These are phyloP conservation scores for Orthosia gracilis DNA, from an alignment of 2,888 invertebrate species.

Conservation along the genomic window DNA sequence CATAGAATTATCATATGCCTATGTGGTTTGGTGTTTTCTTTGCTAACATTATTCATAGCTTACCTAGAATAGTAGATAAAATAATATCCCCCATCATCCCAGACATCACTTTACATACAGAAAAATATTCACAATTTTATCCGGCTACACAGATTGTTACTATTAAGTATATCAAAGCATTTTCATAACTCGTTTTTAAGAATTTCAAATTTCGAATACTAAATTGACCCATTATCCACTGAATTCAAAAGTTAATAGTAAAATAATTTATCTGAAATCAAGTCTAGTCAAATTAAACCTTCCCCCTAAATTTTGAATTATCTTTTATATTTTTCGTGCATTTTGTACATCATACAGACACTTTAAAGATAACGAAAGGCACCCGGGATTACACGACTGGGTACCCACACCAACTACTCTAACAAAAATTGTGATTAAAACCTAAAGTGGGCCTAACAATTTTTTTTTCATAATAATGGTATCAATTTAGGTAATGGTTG, in stretches of 20 bases:
- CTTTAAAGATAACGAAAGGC: conserved; percentile 89
- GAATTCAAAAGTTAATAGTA: conserved; percentile 87
- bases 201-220: conserved; percentile 86
- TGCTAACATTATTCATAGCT: conserved; percentile 14
- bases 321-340: conserved; percentile 97
- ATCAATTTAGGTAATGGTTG: neutral
- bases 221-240: conserved; percentile 88
- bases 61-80: neutral
- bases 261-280: conserved; percentile 87
- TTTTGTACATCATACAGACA: conserved; percentile 96
- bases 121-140: conserved; percentile 91
- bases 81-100: no score
- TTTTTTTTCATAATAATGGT: conserved; percentile 70
- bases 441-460: conserved; percentile 84
- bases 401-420: conserved; percentile 91
- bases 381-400: conserved; percentile 90
- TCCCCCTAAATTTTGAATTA: conserved; percentile 87
- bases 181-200: conserved; percentile 78
- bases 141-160: conserved; percentile 91
- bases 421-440: conserved; percentile 90
- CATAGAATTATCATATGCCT: conserved; percentile 33
- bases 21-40: conserved; percentile 24
- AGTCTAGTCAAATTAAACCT: conserved; percentile 81
- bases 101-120: conserved; percentile 88
- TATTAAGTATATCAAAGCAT: conserved; percentile 88